Percentiles rank a stretch among this genome's conserved stretches.
Evolutionary conservation across 1,140 invertebrate species (phyloP).

Genomic region (Leptoteleia sp.): DNA sequence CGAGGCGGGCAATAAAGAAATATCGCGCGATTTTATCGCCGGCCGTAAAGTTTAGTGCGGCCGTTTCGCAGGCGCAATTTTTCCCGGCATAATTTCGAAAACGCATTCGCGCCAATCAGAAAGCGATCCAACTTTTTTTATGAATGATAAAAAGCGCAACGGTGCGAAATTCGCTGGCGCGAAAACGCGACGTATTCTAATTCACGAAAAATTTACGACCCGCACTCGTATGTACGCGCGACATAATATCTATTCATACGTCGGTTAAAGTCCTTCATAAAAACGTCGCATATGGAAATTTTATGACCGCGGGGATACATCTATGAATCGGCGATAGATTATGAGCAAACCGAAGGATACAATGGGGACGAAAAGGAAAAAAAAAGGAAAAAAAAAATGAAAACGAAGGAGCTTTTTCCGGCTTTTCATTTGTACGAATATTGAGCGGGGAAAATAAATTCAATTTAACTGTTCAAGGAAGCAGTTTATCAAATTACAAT

Average conservation of each 20-base stretch:
- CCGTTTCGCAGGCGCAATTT: not conserved
- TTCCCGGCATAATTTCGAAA: not conserved
- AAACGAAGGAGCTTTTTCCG: not conserved
- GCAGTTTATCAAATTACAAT: too few species aligned
- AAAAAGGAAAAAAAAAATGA: constrained; percentile 6
- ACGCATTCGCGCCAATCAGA: constrained; percentile 7
- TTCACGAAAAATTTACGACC: constrained; percentile 30
- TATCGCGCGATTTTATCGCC: constrained; percentile 2
- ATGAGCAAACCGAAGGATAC: constrained; percentile 6
- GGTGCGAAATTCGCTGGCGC: too few species aligned
- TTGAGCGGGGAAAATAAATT: too few species aligned
- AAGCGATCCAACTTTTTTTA: constrained; percentile 7
- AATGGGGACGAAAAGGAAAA: not conserved
- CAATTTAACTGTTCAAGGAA: too few species aligned
- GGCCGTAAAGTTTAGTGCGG: constrained; percentile 1
- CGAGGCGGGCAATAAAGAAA: not conserved
- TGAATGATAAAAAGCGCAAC: constrained; percentile 21
- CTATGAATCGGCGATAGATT: constrained; percentile 47
- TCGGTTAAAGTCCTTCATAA: constrained; percentile 49
- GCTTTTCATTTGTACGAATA: constrained; percentile 8
- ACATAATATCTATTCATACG: constrained; percentile 55
- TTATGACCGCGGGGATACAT: constrained; percentile 28
- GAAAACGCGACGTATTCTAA: constrained; percentile 25
- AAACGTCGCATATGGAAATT: constrained; percentile 48
- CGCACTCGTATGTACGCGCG: constrained; percentile 12